Evolutionary conservation across 1,140 invertebrate genomes (phyloP).

Genomic region (Bathynomus jamesi): DNA sequence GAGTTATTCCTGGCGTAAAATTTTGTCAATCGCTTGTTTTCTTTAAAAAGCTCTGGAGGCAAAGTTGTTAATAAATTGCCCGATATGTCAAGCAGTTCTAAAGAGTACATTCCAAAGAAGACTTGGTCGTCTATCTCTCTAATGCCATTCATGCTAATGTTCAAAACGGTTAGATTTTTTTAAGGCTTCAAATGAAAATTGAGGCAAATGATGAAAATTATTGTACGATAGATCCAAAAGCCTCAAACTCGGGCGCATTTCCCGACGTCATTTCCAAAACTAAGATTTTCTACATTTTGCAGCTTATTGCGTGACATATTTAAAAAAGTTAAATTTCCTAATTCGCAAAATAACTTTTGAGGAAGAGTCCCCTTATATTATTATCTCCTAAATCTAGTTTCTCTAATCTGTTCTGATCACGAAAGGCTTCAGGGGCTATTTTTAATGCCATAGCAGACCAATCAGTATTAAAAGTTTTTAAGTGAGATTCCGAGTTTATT

Average conservation of each 20-base stretch:
- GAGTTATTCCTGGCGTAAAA: constrained; percentile 79
- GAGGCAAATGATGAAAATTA: constrained; percentile 62
- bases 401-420: constrained; percentile 31
- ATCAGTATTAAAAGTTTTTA: constrained; percentile 68
- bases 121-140: constrained; percentile 34
- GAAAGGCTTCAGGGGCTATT: constrained; percentile 55
- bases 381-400: constrained; percentile 66
- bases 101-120: constrained; percentile 35
- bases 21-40: constrained; percentile 77
- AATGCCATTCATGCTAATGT: constrained; percentile 35
- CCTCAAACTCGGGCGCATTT: constrained; percentile 55
- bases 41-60: constrained; percentile 72
- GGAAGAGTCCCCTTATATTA: constrained; percentile 70
- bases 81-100: constrained; percentile 35
- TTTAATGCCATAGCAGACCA: constrained; percentile 66
- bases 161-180: constrained; percentile 30
- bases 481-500: constrained; percentile 58
- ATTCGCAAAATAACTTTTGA: constrained; percentile 61
- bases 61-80: constrained; percentile 63
- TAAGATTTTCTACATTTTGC: constrained; percentile 69
- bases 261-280: constrained; percentile 64
- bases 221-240: constrained; percentile 72
- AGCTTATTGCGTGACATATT: constrained; percentile 70
- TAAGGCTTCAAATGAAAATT: constrained; percentile 40
- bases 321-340: constrained; percentile 58